phyloP scores from a whole-genome alignment of 2,797 vertebrate species.

The Parotocinclus haroldoi region DNA sequence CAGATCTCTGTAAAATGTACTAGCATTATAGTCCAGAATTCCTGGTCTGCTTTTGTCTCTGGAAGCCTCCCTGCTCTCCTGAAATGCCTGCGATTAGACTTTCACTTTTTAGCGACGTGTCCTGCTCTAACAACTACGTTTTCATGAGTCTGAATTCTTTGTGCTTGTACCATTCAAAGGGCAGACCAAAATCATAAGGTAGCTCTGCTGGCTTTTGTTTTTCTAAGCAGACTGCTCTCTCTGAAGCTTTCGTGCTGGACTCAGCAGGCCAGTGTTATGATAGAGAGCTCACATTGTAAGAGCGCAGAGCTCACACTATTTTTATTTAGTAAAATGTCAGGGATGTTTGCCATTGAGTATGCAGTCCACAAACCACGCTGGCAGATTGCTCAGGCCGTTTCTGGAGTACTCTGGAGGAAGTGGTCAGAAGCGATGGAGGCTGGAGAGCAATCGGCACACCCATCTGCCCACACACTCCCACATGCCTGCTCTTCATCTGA shows the following conservation, averaged over 20 bases:
- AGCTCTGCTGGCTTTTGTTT: slow-evolving; percentile 1
- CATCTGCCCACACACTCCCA: slow-evolving; percentile 34
- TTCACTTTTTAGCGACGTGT: not conserved
- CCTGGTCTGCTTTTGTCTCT: not conserved
- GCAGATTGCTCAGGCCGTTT: slow-evolving; percentile 23
- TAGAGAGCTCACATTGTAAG: not conserved
- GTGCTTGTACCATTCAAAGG: not conserved
- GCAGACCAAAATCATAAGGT: not conserved
- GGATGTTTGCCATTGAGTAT: slow-evolving; percentile 23
- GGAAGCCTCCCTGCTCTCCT: no score
- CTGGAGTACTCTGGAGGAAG: slow-evolving; percentile 42
- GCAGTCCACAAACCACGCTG: slow-evolving; percentile 30
- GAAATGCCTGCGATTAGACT: not conserved
- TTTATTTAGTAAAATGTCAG: slow-evolving; percentile 17
- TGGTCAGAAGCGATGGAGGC: slow-evolving; percentile 40
- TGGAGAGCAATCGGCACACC: slow-evolving; percentile 36
- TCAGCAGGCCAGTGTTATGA: slow-evolving; percentile 5
- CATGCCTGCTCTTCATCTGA: slow-evolving; percentile 18
- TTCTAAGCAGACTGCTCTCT: not conserved
- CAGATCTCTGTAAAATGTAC: not conserved
- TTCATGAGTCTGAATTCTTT: not conserved
- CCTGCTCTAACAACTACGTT: not conserved
- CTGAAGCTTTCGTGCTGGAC: not conserved
- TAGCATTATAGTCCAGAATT: no score
- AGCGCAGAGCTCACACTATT: slow-evolving; percentile 8